Conservation (phyloP, 2,113 vertebrate species). For the Henicopernis longicauda region DNA sequence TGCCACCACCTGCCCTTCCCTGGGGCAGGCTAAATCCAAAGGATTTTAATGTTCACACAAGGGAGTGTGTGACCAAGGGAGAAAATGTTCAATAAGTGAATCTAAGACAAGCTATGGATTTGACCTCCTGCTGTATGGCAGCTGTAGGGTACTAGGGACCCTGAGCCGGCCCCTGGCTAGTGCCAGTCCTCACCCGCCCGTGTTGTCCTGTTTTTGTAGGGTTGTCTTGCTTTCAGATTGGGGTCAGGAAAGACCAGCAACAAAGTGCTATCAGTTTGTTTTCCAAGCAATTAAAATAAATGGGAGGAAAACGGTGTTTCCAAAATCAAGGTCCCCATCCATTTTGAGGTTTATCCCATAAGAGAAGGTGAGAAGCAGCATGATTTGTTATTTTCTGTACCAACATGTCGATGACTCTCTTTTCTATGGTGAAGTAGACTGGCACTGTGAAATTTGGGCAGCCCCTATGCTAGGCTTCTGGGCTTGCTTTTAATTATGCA, state of each 20-base stretch:
- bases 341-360: not conserved
- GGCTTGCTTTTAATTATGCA: not conserved
- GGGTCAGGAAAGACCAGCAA: not conserved
- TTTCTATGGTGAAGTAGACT: not conserved
- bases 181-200: not conserved
- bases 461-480: not conserved
- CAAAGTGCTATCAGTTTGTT: not conserved
- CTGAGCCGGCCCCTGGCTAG: not conserved
- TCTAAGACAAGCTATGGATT: not conserved
- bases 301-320: not conserved
- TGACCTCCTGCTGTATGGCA: not conserved
- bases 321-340: not conserved
- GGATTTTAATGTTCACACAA: no score
- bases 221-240: not conserved
- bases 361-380: not conserved
- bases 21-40: not conserved
- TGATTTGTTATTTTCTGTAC: not conserved
- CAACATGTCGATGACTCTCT: not conserved
- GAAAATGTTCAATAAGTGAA: not conserved
- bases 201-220: not conserved
- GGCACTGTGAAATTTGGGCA: not conserved
- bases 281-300: not conserved
- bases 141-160: not conserved
- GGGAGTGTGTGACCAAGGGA: not conserved
- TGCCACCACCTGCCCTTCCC: fast-evolving